Conservation (phyloP, 2,113 vertebrate species). For the Athene noctua region DNA sequence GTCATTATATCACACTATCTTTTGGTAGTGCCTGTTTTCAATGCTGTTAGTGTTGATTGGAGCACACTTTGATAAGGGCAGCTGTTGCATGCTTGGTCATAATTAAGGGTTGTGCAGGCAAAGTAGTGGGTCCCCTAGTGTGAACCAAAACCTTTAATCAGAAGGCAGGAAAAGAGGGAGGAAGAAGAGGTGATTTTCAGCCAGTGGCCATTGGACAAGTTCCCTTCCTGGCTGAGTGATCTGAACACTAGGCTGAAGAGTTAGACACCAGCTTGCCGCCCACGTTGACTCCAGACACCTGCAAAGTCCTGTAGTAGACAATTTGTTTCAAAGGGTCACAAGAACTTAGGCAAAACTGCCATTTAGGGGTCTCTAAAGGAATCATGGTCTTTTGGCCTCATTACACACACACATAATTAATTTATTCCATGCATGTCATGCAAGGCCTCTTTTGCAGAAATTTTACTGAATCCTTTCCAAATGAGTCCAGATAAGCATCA, state of each 20-base stretch:
- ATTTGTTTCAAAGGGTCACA: background rate
- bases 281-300: background rate
- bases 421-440: fast-evolving
- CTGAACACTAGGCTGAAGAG: background rate
- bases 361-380: background rate
- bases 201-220: background rate
- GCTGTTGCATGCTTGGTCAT: background rate
- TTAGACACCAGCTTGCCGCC: background rate
- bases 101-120: background rate
- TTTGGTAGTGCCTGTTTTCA: background rate
- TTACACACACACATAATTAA: background rate
- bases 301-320: background rate
- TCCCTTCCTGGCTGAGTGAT: background rate
- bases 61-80: background rate
- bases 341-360: background rate
- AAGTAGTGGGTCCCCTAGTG: background rate
- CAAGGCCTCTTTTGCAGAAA: background rate
- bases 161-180: background rate
- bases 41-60: background rate
- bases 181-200: background rate
- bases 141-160: background rate
- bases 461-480: background rate
- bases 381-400: background rate
- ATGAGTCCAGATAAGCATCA: background rate
- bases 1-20: background rate